phyloP scores from a whole-genome alignment of 2,797 vertebrate genomes.

The Cyprinella venusta region DNA sequence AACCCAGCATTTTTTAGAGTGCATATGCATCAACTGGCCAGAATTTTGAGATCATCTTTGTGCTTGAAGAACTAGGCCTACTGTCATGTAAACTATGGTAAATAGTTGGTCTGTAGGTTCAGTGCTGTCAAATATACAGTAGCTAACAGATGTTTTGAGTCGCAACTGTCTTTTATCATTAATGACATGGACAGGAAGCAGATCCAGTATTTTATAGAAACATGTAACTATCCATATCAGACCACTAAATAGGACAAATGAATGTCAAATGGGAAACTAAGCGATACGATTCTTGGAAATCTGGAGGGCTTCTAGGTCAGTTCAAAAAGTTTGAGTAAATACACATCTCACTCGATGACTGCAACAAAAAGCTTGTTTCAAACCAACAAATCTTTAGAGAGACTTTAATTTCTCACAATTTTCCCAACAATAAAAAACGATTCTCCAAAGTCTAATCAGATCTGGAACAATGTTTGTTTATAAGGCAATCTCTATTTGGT shows the following conservation, averaged over 20 bases:
- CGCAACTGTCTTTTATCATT: neutral
- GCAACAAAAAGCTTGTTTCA: neutral
- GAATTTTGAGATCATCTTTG: neutral
- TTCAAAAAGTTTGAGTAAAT: slow-evolving; percentile 32
- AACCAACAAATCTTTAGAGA: neutral
- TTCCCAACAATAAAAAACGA: neutral
- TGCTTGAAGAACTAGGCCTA: neutral
- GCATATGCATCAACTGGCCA: neutral
- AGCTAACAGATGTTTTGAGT: neutral
- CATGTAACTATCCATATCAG: neutral
- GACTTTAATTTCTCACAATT: neutral
- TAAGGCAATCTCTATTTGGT: neutral
- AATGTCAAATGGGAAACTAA: neutral
- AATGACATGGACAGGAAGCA: neutral
- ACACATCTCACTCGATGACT: neutral
- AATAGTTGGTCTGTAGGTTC: neutral
- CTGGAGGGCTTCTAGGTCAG: neutral
- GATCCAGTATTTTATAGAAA: neutral
- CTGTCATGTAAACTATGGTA: neutral
- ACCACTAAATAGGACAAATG: neutral
- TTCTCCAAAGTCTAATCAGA: neutral
- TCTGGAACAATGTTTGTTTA: neutral
- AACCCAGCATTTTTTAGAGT: no score
- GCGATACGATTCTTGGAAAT: neutral
- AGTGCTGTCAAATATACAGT: neutral